phyloP scores from a whole-genome alignment of 2,113 vertebrate species.

The Numenius arquata region DNA sequence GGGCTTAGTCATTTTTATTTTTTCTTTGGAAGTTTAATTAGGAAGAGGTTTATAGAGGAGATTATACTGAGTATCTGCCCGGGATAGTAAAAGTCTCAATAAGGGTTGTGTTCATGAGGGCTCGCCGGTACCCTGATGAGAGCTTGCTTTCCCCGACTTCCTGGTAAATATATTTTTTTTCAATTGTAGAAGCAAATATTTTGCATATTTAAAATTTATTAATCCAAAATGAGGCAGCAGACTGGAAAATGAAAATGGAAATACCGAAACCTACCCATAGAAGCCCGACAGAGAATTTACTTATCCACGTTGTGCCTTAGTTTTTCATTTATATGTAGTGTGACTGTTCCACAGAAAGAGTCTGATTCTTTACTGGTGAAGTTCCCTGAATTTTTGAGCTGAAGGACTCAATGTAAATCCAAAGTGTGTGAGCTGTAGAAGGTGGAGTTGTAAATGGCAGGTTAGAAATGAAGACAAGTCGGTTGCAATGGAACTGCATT shows the following conservation, averaged over 20 bases:
- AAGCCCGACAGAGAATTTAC: not conserved
- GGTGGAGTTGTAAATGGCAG: not conserved
- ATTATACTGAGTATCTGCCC: not conserved
- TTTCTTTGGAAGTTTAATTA: conserved; percentile 40
- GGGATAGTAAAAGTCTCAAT: not conserved
- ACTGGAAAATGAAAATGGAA: not conserved
- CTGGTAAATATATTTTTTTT: not conserved
- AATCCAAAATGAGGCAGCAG: not conserved
- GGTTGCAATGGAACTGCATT: not conserved
- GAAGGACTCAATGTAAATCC: not conserved
- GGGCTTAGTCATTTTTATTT: not conserved
- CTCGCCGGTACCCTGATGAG: not conserved
- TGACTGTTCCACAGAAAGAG: not conserved
- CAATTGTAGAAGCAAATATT: not conserved
- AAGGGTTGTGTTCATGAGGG: not conserved
- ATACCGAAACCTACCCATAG: not conserved
- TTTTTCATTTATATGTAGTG: not conserved
- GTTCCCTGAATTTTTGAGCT: not conserved
- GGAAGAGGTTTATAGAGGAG: not conserved
- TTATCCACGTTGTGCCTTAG: not conserved
- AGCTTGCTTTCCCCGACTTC: not conserved
- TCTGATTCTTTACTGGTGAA: not conserved
- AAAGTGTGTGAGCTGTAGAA: not conserved
- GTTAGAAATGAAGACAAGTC: not conserved
- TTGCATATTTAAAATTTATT: not conserved